A percentile compares a stretch with the other conserved stretches of the same genome.
Evolutionary conservation across 2,113 vertebrate species (phyloP).

Genomic region (Equus quagga): DNA sequence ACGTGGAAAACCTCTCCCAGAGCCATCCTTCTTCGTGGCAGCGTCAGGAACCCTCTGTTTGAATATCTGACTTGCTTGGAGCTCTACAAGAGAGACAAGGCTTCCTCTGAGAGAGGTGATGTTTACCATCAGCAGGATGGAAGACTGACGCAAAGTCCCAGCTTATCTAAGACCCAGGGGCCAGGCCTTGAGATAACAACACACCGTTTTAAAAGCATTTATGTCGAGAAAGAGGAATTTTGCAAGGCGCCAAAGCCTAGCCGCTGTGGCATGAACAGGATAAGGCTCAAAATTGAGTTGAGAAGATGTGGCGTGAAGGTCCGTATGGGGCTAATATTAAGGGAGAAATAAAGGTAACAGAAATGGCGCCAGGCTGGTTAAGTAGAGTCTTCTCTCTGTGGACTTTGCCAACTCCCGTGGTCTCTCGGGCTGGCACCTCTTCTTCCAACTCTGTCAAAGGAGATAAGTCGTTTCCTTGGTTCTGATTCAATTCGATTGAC

Average conservation of each 20-base stretch:
- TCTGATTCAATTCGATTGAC: not conserved
- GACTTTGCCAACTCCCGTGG: not conserved
- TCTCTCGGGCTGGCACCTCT: not conserved
- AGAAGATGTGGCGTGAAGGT: not conserved
- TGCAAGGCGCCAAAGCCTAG: not conserved
- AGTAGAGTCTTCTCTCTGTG: not conserved
- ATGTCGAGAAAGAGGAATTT: not conserved
- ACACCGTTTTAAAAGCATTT: constrained; percentile 41
- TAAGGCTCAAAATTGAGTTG: not conserved
- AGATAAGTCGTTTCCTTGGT: not conserved
- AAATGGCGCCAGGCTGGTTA: not conserved
- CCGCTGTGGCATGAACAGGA: not conserved
- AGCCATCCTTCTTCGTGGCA: constrained; percentile 35
- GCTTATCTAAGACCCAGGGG: constrained; percentile 57
- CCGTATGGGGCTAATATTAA: too few relatives aligned
- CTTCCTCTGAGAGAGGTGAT: constrained; percentile 23
- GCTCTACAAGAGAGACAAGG: not conserved
- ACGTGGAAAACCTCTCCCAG: not conserved
- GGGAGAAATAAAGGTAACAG: not conserved
- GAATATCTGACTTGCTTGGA: constrained; percentile 22
- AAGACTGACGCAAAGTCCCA: constrained; percentile 34
- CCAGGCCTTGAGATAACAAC: constrained; percentile 45
- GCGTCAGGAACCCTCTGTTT: constrained; percentile 44
- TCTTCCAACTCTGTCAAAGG: not conserved
- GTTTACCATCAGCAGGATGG: constrained; percentile 36